Evolutionary conservation across 2,113 vertebrate species (phyloP).

Genomic region (Halcyon malimbica): DNA sequence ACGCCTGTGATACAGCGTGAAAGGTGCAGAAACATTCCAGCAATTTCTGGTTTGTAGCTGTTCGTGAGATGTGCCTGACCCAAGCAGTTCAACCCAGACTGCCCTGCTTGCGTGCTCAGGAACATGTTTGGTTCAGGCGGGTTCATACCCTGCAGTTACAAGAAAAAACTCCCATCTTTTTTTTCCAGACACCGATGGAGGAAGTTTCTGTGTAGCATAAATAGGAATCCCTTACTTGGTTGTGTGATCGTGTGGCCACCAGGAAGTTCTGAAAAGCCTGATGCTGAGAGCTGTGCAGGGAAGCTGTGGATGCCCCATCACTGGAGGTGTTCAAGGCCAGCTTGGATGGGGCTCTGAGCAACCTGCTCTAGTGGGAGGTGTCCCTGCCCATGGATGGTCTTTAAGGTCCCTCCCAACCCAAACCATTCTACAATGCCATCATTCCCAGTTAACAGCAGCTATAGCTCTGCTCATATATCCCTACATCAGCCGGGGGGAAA

Average conservation of each 20-base stretch:
- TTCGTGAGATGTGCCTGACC: neutral
- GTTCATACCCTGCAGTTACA: neutral
- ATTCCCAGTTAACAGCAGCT: neutral
- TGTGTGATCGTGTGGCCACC: neutral
- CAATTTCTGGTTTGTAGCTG: neutral
- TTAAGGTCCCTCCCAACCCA: neutral
- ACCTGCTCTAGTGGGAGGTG: too few relatives aligned
- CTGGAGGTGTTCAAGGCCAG: neutral
- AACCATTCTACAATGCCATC: neutral
- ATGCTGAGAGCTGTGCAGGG: neutral
- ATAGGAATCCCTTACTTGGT: neutral
- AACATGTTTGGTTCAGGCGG: neutral
- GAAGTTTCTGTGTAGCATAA: neutral
- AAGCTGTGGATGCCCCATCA: neutral
- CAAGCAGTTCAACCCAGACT: neutral
- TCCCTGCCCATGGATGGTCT: neutral
- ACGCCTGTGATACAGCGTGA: fast-evolving
- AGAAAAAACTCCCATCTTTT: neutral
- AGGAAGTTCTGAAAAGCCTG: neutral
- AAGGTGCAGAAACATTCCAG: neutral
- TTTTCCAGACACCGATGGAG: neutral
- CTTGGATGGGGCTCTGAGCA: neutral
- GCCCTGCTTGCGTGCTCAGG: fast-evolving
- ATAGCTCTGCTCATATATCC: neutral
- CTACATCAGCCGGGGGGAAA: neutral